Percentiles rank a stretch among this genome's conserved stretches.
Conservation (phyloP, 2,797 vertebrate genomes). For the Mus minutoides region DNA sequence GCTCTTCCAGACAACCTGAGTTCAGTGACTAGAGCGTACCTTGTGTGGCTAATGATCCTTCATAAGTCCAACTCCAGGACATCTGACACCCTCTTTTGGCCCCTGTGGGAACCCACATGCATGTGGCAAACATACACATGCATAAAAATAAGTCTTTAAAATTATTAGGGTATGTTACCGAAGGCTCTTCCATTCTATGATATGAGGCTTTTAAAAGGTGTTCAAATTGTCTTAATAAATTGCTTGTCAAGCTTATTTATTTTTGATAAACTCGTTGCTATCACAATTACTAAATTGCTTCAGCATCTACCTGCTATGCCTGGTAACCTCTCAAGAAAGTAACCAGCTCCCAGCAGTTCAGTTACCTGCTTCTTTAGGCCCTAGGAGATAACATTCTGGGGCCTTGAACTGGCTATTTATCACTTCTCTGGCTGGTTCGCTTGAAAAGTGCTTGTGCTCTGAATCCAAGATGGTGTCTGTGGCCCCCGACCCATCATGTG, state of each 20-base stretch:
- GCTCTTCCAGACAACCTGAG: background rate
- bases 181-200: background rate
- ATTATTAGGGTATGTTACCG: background rate
- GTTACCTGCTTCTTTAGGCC: background rate
- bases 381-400: background rate
- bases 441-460: background rate
- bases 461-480: background rate
- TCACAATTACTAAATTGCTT: background rate
- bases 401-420: background rate
- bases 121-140: background rate
- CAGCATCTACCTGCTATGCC: background rate
- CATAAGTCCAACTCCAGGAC: background rate
- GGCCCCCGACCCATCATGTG: background rate
- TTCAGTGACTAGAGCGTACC: background rate
- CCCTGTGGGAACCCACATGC: no score
- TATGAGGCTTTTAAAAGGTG: conserved; percentile 17
- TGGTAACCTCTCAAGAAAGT: background rate
- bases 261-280: background rate
- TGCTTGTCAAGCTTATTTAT: background rate
- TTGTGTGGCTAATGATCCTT: background rate
- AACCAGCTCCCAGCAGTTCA: background rate
- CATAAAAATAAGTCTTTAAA: background rate
- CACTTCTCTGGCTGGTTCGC: background rate
- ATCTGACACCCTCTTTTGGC: background rate
- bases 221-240: background rate